Evolutionary conservation across 2,888 invertebrate genomes (phyloP).

Genomic region (Pheosia gnoma): DNA sequence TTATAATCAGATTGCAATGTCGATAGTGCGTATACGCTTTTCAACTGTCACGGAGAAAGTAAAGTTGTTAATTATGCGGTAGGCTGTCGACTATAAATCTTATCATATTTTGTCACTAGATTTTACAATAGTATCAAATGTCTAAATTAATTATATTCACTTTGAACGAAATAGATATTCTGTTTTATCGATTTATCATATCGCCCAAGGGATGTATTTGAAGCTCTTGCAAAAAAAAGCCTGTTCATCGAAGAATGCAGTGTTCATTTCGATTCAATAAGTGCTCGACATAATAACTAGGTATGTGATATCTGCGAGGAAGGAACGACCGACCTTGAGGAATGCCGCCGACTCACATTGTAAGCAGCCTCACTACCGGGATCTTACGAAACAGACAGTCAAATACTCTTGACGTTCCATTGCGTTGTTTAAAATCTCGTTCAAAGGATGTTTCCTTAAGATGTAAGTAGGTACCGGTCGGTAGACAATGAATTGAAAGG

Average conservation of each 20-base stretch:
- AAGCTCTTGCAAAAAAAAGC: conserved; percentile 25
- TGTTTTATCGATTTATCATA: not conserved
- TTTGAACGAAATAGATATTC: no score
- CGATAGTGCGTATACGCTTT: not conserved
- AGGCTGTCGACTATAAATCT: no score
- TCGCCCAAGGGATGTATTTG: conserved; percentile 7
- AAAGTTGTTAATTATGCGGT: not conserved
- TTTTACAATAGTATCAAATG: no score
- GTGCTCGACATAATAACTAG: conserved; percentile 37
- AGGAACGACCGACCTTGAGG: conserved; percentile 75
- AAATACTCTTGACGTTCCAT: conserved; percentile 15
- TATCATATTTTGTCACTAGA: no score
- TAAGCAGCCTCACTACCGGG: conserved; percentile 23
- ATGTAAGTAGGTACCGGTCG: not conserved
- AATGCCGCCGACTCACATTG: conserved; percentile 60
- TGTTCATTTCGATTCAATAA: conserved; percentile 44
- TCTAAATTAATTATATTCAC: not conserved
- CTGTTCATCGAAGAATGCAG: conserved; percentile 20
- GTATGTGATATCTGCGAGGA: conserved; percentile 43
- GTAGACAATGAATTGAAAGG: conserved; percentile 15
- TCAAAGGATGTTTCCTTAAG: not conserved
- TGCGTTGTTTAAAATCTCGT: not conserved
- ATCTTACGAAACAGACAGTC: conserved; percentile 25
- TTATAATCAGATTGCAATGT: conserved; percentile 12
- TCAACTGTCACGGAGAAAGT: not conserved